Evolutionary conservation across 2,797 vertebrate species (phyloP).

Genomic region (Enteromius afrohamiltoni): DNA sequence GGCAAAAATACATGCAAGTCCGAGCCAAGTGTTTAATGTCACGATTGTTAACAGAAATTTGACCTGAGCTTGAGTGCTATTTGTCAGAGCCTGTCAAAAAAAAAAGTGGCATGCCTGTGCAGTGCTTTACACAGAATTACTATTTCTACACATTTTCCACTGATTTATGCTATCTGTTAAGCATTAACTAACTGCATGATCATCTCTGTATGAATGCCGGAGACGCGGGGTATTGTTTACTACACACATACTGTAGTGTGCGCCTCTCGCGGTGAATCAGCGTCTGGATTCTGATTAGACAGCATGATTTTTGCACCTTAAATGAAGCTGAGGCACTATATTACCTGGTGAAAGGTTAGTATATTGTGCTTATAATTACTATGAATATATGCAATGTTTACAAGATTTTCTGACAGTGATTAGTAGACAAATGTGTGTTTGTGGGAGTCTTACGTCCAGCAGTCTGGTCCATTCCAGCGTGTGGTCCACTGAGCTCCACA

Average conservation of each 20-base stretch:
- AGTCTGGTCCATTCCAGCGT: conserved; percentile 92
- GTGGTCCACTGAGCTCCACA: conserved; percentile 91
- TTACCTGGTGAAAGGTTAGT: neutral
- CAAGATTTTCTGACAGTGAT: neutral
- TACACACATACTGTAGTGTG: no score
- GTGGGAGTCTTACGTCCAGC: conserved; percentile 82
- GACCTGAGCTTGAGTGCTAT: neutral
- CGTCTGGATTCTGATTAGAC: no score
- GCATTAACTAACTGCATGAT: no score
- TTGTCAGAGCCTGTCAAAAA: neutral
- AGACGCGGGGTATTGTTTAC: no score
- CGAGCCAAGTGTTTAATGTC: no score
- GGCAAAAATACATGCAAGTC: no score
- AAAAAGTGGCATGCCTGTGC: neutral
- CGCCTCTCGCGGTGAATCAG: no score
- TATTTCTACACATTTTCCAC: no score
- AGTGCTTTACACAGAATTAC: neutral
- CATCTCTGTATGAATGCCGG: no score
- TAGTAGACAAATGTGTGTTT: neutral
- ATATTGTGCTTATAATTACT: neutral
- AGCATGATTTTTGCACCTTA: no score
- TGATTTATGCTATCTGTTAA: no score
- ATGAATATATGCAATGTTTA: neutral
- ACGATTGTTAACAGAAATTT: no score
- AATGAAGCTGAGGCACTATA: neutral